Evolutionary conservation across 2,888 invertebrate species (phyloP).

Genomic region (Cosmia trapezina): DNA sequence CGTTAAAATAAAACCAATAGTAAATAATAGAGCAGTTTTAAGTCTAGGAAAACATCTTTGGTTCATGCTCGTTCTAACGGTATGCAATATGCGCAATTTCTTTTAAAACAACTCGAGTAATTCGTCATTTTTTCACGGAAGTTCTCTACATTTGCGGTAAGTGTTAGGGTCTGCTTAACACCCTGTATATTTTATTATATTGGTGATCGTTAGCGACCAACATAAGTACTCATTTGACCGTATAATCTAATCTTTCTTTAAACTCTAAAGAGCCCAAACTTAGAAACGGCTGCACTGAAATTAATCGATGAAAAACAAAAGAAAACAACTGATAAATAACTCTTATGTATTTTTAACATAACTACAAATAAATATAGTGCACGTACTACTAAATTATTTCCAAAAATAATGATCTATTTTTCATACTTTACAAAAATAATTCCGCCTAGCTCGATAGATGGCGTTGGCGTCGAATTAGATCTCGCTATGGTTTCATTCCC

Average conservation of each 20-base stretch:
- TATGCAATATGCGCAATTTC: too few relatives aligned
- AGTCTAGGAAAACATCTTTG: too few relatives aligned
- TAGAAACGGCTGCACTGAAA: background rate
- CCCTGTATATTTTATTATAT: too few relatives aligned
- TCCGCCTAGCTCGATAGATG: constrained; percentile 34
- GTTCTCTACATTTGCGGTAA: too few relatives aligned
- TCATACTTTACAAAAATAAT: background rate
- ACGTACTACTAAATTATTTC: background rate
- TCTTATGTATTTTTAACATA: background rate
- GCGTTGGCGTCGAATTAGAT: constrained; percentile 39
- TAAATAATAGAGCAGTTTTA: too few relatives aligned
- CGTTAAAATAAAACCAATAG: too few relatives aligned
- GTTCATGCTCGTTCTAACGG: too few relatives aligned
- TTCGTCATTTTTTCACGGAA: too few relatives aligned
- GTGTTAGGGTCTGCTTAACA: too few relatives aligned
- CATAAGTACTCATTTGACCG: too few relatives aligned
- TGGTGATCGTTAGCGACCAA: too few relatives aligned
- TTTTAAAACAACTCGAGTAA: too few relatives aligned
- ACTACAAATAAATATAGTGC: background rate
- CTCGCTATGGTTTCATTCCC: constrained; percentile 26
- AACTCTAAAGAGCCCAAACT: background rate
- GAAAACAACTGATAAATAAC: background rate
- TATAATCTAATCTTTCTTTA: background rate
- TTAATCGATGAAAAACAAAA: background rate
- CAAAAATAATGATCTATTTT: background rate